These are phyloP conservation scores for Chromobotia macracanthus DNA, from an alignment of 2,797 vertebrate genomes.

Conservation along the genomic window DNA sequence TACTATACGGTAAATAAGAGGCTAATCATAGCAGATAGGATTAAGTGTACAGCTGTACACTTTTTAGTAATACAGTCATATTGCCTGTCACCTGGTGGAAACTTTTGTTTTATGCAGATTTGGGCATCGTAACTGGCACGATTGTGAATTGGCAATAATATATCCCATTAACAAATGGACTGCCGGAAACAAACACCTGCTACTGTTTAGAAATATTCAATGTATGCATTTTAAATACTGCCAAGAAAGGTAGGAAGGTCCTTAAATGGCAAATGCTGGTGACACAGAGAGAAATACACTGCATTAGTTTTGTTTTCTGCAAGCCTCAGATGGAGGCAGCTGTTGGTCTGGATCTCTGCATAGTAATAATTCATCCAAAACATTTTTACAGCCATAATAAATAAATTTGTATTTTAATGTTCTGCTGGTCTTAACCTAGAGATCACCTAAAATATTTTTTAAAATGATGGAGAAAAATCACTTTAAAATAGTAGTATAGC, in stretches of 20 bases:
- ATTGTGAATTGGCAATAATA: background rate
- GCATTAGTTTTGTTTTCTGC: background rate
- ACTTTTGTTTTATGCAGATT: background rate
- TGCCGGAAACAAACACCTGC: background rate
- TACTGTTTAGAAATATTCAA: background rate
- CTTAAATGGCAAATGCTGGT: too few relatives aligned
- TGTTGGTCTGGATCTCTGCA: slow-evolving; percentile 5
- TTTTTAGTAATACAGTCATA: background rate
- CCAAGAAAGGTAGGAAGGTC: too few relatives aligned
- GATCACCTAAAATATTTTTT: background rate
- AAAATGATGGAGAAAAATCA: too few relatives aligned
- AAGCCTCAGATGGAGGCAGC: background rate
- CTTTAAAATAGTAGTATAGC: background rate
- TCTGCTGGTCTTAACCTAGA: background rate
- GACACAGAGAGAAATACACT: background rate
- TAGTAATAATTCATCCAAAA: background rate
- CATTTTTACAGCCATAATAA: background rate
- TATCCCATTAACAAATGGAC: background rate
- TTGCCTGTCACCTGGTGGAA: background rate
- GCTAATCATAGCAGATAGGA: background rate
- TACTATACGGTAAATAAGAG: background rate
- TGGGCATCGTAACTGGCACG: background rate
- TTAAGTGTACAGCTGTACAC: background rate
- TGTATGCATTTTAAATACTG: too few relatives aligned
- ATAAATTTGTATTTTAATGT: background rate